These are phyloP conservation scores for Serilophus lunatus DNA, from an alignment of 2,113 vertebrate genomes.

Conservation along the genomic window DNA sequence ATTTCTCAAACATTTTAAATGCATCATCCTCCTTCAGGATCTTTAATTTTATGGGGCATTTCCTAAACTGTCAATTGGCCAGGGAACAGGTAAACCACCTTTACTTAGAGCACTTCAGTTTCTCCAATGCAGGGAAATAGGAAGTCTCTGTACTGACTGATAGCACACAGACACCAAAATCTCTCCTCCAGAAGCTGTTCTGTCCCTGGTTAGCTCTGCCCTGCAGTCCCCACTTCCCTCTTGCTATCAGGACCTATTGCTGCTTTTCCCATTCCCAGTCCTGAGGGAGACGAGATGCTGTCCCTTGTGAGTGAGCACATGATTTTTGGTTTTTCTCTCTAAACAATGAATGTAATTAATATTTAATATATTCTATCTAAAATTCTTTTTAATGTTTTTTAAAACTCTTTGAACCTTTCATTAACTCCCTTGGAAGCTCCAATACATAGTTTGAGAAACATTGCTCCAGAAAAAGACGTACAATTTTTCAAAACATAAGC, in stretches of 20 bases:
- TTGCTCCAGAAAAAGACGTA: neutral
- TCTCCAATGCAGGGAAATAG: neutral
- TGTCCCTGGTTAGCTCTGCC: neutral
- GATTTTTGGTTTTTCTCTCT: neutral
- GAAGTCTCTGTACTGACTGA: neutral
- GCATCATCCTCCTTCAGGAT: neutral
- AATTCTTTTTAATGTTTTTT: neutral
- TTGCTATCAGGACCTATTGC: neutral
- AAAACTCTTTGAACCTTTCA: neutral
- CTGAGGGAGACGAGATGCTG: neutral
- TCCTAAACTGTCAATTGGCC: neutral
- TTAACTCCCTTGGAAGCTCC: neutral
- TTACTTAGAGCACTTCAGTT: neutral
- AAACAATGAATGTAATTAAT: neutral
- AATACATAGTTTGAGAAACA: slow-evolving; percentile 38
- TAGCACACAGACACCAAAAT: neutral
- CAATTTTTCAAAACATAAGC: neutral
- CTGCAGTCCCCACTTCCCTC: neutral
- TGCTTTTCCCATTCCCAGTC: neutral
- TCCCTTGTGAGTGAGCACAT: neutral
- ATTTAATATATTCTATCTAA: neutral
- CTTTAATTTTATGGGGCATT: neutral
- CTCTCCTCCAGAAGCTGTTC: neutral
- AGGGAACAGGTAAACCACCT: fast-evolving
- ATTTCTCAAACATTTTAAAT: slow-evolving; percentile 32